These are phyloP conservation scores for Balaeniceps rex DNA, from an alignment of 2,113 vertebrate species.

Conservation along the genomic window DNA sequence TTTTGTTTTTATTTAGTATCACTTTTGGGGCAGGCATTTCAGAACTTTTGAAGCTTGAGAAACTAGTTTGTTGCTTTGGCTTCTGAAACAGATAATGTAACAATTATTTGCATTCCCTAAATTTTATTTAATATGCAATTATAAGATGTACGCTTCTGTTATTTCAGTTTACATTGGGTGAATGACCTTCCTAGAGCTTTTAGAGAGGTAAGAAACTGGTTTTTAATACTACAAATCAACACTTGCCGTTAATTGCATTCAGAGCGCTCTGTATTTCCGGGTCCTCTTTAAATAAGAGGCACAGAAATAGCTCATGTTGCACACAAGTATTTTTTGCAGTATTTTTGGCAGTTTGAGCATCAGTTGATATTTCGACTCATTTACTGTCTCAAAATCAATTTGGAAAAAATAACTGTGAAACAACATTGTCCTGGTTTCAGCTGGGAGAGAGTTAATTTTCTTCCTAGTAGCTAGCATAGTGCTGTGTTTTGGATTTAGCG, in stretches of 20 bases:
- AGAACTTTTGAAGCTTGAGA: not conserved
- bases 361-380: not conserved
- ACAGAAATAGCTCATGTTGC: not conserved
- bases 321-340: not conserved
- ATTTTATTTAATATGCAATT: not conserved
- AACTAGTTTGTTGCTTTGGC: not conserved
- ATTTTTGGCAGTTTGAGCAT: not conserved
- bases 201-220: conserved; percentile 79
- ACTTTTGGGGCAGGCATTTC: not conserved
- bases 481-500: too few species aligned
- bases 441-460: too few species aligned
- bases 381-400: not conserved
- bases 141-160: not conserved
- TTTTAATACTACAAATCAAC: not conserved
- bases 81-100: not conserved
- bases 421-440: too few species aligned
- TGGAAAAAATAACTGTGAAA: not conserved
- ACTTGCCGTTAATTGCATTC: not conserved
- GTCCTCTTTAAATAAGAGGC: not conserved
- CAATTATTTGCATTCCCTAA: not conserved
- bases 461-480: too few species aligned
- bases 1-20: not conserved
- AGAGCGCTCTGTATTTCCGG: not conserved
- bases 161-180: conserved; percentile 92
- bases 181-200: conserved; percentile 93